phyloP scores from a whole-genome alignment of 2,888 invertebrate species.

The Eristalis arbustorum region DNA sequence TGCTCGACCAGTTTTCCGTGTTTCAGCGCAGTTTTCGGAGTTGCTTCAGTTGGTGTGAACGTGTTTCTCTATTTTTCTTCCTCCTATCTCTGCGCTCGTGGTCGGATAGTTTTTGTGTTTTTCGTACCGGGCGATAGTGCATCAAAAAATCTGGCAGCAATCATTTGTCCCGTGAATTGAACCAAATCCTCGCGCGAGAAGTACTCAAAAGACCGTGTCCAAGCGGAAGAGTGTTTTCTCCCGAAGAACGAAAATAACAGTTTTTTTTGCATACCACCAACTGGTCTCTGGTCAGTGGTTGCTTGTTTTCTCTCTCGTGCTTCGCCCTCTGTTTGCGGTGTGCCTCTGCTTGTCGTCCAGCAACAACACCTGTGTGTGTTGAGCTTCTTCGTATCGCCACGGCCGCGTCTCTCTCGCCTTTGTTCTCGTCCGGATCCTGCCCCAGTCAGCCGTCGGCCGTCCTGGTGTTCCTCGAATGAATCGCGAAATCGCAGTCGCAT shows the following conservation, averaged over 20 bases:
- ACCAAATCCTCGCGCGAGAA: not conserved
- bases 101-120: constrained; percentile 17
- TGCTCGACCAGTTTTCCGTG: not conserved
- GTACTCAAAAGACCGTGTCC: not conserved
- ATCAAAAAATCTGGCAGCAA: not conserved
- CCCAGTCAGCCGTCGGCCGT: too few relatives aligned
- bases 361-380: not conserved
- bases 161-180: not conserved
- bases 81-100: not conserved
- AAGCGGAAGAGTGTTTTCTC: not conserved
- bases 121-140: not conserved
- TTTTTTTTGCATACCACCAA: not conserved
- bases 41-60: constrained; percentile 28
- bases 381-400: not conserved
- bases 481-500: not conserved
- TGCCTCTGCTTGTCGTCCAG: not conserved
- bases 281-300: not conserved
- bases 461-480: not conserved
- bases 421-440: not conserved
- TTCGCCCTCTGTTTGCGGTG: not conserved
- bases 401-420: not conserved
- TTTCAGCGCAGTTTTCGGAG: constrained; percentile 49
- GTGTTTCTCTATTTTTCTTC: not conserved
- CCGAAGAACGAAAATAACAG: not conserved
- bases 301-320: not conserved